Evolutionary conservation across 2,113 vertebrate genomes (phyloP).

Genomic region (Syngnathus typhle): DNA sequence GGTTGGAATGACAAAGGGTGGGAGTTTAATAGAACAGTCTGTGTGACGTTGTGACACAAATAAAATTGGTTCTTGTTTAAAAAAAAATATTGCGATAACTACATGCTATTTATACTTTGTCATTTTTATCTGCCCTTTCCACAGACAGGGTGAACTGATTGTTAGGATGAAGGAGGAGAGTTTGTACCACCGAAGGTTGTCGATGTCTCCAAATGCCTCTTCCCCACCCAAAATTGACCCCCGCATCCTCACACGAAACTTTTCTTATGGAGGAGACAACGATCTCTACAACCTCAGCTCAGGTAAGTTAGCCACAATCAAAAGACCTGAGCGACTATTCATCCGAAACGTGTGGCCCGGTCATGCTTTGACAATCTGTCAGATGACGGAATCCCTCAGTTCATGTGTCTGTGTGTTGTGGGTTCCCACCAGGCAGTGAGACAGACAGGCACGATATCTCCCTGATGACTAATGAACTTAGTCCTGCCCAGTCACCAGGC

Average conservation of each 20-base stretch:
- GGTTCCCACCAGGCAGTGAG: slow-evolving; percentile 79
- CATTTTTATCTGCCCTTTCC: not conserved
- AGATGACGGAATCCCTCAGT: slow-evolving; percentile 19
- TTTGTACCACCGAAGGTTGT: slow-evolving; percentile 85
- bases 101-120: not conserved
- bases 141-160: slow-evolving; percentile 77
- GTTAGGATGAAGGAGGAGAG: slow-evolving; percentile 95
- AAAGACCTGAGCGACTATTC: slow-evolving; percentile 26
- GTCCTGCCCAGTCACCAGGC: slow-evolving; percentile 80
- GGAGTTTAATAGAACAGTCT: not conserved
- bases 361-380: slow-evolving; percentile 49
- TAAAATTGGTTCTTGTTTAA: not conserved
- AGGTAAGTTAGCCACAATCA: slow-evolving; percentile 66
- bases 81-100: not conserved
- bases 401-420: slow-evolving; percentile 50
- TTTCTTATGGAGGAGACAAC: slow-evolving; percentile 82
- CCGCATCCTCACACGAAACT: slow-evolving; percentile 75
- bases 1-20: not conserved
- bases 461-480: slow-evolving; percentile 76
- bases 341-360: slow-evolving; percentile 31
- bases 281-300: slow-evolving; percentile 78
- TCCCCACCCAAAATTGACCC: slow-evolving; percentile 85
- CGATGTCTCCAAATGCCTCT: slow-evolving; percentile 79
- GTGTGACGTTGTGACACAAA: not conserved
- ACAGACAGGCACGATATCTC: slow-evolving; percentile 74